Conservation (phyloP, 35 echinoderm and acorn worm genomes). For the Stichopus chloronotus region DNA sequence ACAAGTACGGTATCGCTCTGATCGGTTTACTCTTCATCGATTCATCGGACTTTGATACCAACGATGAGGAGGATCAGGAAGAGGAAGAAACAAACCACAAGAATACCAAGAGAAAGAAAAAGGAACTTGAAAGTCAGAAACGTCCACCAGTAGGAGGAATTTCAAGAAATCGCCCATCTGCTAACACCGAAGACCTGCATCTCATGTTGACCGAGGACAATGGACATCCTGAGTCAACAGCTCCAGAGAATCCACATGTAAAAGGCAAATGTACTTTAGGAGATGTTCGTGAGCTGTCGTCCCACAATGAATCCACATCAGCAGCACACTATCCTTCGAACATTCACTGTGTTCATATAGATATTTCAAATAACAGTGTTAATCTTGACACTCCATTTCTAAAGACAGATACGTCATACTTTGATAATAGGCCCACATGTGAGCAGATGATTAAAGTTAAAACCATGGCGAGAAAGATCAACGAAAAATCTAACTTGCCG, state of each 20-base stretch:
- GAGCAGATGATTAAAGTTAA: not conserved
- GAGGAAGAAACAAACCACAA: not conserved
- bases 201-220: not conserved
- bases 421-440: not conserved
- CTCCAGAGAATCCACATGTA: not conserved
- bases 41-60: conserved; percentile 24
- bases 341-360: not conserved
- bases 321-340: not conserved
- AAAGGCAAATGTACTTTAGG: not conserved
- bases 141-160: not conserved
- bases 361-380: not conserved
- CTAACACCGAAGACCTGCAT: not conserved
- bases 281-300: not conserved
- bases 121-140: not conserved
- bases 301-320: not conserved
- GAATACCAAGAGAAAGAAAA: not conserved
- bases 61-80: not conserved
- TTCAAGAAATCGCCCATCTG: not conserved
- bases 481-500: not conserved
- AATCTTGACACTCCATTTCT: conserved; percentile 5
- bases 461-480: not conserved
- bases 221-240: not conserved
- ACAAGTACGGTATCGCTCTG: conserved; percentile 24
- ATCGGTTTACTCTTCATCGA: conserved; percentile 15
- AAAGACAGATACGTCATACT: not conserved